phyloP scores from a whole-genome alignment of 2,888 invertebrate genomes.

The Timema cristinae region DNA sequence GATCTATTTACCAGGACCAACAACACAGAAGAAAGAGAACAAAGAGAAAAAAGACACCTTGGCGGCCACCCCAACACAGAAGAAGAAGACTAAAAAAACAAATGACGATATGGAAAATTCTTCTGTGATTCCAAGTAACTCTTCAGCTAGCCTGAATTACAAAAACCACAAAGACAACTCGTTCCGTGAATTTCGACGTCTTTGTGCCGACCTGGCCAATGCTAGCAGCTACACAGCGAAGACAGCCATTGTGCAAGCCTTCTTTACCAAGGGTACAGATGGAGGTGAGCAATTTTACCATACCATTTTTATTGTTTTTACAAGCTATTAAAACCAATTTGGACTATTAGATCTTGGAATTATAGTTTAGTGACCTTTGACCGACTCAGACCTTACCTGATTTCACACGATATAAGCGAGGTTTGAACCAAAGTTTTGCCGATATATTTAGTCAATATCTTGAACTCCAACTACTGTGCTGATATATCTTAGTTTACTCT shows the following conservation, averaged over 20 bases:
- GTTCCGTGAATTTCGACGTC: slow-evolving; percentile 69
- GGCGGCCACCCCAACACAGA: slow-evolving; percentile 37
- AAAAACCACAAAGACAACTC: slow-evolving; percentile 57
- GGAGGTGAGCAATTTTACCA: slow-evolving; percentile 39
- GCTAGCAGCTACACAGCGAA: slow-evolving; percentile 79
- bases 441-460: too few relatives aligned
- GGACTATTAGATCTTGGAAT: too few relatives aligned
- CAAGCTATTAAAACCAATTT: too few relatives aligned
- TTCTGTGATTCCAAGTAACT: slow-evolving; percentile 9
- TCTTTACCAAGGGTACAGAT: slow-evolving; percentile 55
- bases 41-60: slow-evolving; percentile 22
- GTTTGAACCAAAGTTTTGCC: too few relatives aligned
- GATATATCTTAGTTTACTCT: too few relatives aligned
- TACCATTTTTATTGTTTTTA: too few relatives aligned
- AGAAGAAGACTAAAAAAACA: slow-evolving; percentile 21
- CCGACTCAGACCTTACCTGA: too few relatives aligned
- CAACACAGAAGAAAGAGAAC: slow-evolving; percentile 13
- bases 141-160: too few relatives aligned
- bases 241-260: slow-evolving; percentile 64
- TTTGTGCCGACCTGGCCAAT: slow-evolving; percentile 74
- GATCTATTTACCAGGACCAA: too few relatives aligned
- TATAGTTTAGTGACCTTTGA: too few relatives aligned
- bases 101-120: not conserved
- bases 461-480: too few relatives aligned
- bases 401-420: too few relatives aligned